Evolutionary conservation across 2,113 vertebrate species (phyloP).

Genomic region (Tupaia chinensis): DNA sequence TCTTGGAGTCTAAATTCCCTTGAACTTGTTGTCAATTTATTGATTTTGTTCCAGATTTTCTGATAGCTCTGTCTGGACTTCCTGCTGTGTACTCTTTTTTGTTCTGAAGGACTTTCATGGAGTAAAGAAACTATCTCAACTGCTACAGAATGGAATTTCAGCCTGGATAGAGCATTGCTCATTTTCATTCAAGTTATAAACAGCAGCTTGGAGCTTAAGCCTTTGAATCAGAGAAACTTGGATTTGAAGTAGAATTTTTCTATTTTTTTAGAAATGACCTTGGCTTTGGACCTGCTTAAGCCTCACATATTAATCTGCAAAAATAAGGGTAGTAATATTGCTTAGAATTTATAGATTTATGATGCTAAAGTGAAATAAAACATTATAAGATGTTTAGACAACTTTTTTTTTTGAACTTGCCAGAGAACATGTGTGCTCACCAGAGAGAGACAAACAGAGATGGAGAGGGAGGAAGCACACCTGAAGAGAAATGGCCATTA

Average conservation of each 20-base stretch:
- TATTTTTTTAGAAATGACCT: neutral
- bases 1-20: neutral
- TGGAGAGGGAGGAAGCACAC: too few species aligned
- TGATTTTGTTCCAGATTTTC: constrained; percentile 24
- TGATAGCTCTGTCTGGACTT: neutral
- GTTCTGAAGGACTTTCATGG: neutral
- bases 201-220: neutral
- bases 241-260: neutral
- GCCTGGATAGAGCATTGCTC: neutral
- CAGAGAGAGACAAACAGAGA: too few species aligned
- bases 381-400: neutral
- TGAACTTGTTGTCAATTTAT: neutral
- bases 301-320: neutral
- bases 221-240: neutral
- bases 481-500: too few species aligned
- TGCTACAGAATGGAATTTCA: neutral
- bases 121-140: neutral
- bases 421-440: too few species aligned
- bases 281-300: neutral
- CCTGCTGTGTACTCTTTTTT: neutral
- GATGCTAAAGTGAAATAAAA: neutral
- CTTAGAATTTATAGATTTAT: neutral
- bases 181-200: neutral
- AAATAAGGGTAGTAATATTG: neutral
- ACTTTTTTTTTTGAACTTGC: too few species aligned